A percentile compares a stretch with the other conserved stretches of the same genome.
These are phyloP conservation scores for Hirundo rustica DNA, from an alignment of 2,797 vertebrate species.

Conservation along the genomic window DNA sequence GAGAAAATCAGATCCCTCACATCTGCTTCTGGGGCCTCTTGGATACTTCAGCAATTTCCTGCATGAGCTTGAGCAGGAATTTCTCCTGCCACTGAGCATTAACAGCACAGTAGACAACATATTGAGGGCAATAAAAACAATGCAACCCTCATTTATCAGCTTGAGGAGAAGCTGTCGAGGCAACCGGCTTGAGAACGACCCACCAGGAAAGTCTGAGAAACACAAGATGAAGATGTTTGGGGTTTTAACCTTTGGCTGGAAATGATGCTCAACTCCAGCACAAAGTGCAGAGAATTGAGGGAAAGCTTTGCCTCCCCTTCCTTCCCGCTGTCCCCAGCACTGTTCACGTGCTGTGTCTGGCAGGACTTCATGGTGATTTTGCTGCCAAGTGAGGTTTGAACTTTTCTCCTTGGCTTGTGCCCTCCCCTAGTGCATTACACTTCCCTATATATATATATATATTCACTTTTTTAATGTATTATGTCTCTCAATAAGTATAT, in stretches of 20 bases:
- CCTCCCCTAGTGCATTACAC: background rate
- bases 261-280: background rate
- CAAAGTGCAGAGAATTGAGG: background rate
- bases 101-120: background rate
- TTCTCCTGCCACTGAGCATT: conserved; percentile 1
- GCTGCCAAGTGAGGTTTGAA: background rate
- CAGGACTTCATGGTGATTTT: background rate
- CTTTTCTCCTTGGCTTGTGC: background rate
- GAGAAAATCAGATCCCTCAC: conserved; percentile 23
- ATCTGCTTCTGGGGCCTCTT: conserved; percentile 3
- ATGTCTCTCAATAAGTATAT: background rate
- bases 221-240: background rate
- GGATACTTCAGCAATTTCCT: background rate
- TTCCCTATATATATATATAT: background rate
- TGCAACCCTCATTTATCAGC: conserved; percentile 25
- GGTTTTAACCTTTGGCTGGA: background rate
- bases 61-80: background rate
- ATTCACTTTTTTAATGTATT: background rate
- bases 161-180: background rate
- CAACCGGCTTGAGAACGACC: background rate
- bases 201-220: background rate
- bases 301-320: background rate
- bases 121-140: conserved; percentile 29
- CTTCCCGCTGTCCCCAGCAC: background rate
- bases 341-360: background rate